Conservation (phyloP, 1,140 invertebrate species). For the Triops longicaudatus region DNA sequence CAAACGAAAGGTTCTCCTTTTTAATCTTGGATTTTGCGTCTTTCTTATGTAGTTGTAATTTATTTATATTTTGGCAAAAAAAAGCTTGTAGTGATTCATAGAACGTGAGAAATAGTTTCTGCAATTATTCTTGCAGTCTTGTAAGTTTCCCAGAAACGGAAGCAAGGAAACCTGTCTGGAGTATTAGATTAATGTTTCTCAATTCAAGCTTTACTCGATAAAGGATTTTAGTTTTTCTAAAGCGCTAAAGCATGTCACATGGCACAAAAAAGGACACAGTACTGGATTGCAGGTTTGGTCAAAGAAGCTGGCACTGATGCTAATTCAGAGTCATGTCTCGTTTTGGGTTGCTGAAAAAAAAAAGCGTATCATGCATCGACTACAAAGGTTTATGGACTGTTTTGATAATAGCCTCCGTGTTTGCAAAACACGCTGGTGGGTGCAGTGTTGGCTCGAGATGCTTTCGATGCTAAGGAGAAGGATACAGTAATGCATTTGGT, state of each 20-base stretch:
- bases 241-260: not conserved
- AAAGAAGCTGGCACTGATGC: not conserved
- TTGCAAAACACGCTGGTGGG: not conserved
- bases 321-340: not conserved
- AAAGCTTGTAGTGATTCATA: too few relatives aligned
- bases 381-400: not conserved
- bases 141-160: not conserved
- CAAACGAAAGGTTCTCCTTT: too few relatives aligned
- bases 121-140: too few relatives aligned
- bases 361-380: not conserved
- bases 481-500: not conserved
- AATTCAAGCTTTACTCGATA: not conserved
- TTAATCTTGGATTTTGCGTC: too few relatives aligned
- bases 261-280: not conserved
- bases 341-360: not conserved
- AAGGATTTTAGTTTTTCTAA: not conserved
- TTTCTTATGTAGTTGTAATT: too few relatives aligned
- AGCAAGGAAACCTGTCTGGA: not conserved
- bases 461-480: not conserved
- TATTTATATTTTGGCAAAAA: too few relatives aligned
- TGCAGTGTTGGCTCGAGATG: not conserved
- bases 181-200: not conserved
- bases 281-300: too few relatives aligned
- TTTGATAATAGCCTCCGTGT: constrained; percentile 4
- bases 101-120: not conserved